Base-by-base conservation (phyloP, 2,797 vertebrate genomes). In the Valencia hispanica region DNA sequence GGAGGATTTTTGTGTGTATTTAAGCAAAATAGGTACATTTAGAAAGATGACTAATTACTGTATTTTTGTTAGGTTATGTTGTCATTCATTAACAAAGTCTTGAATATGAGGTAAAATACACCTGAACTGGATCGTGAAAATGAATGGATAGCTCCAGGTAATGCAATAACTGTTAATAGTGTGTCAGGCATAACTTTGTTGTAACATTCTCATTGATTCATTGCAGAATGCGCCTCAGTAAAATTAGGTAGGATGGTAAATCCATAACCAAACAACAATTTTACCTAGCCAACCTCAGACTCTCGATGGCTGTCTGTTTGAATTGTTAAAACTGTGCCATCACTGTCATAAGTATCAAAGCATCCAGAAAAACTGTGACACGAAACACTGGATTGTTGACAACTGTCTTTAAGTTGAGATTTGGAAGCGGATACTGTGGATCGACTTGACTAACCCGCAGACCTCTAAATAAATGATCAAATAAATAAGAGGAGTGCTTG, bases 211-310 rank as follows among this genome's bases (percentile, higher is more conserved):
- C 32, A 50, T 1, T 25, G 18, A 50, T 34, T 34, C 5, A 11
- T 34, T 47, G 22, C 70, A 43, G 17, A 59, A 57, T 66, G 39
- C 36, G 51, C n/a, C 22, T 27, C 17, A 30, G 6, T 18, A 47
- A 65, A 70, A 18, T 5, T 5, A 32, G 69, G 22, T 27, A 79
- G 51, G 30, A 22, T 4, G 6, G 25, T 70, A n/a, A 61, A 22
- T 8, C 70, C 63, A 70, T 20, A 63, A 57, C 14, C 10, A 63
- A 79, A n/a, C n/a, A n/a, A n/a, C n/a, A n/a, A n/a, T n/a, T n/a
- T 43, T 50, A 71, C 25, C 41, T n/a, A 34, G 30, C 5, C 43
- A 47, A 55, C 4, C 0, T 22, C n/a, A n/a, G n/a, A n/a, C n/a
- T 73, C 41, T 27, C 25, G 53, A 51, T 47, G 48, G 14, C 43